Base-by-base conservation (phyloP, 2,113 vertebrate species). In the Gobio gobio region DNA sequence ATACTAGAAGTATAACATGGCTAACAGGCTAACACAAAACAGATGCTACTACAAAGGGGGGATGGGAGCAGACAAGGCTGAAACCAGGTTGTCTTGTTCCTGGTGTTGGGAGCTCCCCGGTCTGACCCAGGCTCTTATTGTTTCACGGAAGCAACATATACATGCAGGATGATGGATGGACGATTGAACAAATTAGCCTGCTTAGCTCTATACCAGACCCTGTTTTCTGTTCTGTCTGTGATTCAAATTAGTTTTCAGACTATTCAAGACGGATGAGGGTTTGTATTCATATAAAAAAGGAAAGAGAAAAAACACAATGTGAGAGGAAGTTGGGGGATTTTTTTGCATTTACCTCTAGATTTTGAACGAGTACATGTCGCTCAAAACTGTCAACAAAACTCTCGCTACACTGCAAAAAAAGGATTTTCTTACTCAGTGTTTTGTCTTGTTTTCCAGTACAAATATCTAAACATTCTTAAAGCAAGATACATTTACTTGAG, bases 11-110 rank as follows among this genome's bases (percentile, higher is more conserved):
- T 87, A 93, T 86, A 82, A 80, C 61, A 18, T 43, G 29, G 84
- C 84, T 84, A 86, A 77, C 45, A 81, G 66, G 85, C 80, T 86
- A 86, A 86, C 45, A 83, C 78, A 88, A 86, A 89, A 66, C 87
- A 88, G 74, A 89, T 85, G 86, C 51, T 56, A 85, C 63, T 79
- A 74, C 73, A 68, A 85, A 56, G 86, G 68, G 51, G 74, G 63
- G 85, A 59, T 61, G 82, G 78, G 83, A 66, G 85, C 59, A 43
- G 79, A 77, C 85, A 78, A 79, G 83, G 54, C 72, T 74, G 29
- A 78, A 82, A 61, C 76, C 51, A 64, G 75, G 68, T 73, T 82
- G 74, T 66, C 66, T 75, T 40, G 74, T 66, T 68, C 43, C 72
- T 54, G 77, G 72, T 83, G 64, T 49, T 40, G 56, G 63, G 16